Evolutionary conservation across 1,140 invertebrate genomes (phyloP).

Genomic region (Dreissena rostriformis): DNA sequence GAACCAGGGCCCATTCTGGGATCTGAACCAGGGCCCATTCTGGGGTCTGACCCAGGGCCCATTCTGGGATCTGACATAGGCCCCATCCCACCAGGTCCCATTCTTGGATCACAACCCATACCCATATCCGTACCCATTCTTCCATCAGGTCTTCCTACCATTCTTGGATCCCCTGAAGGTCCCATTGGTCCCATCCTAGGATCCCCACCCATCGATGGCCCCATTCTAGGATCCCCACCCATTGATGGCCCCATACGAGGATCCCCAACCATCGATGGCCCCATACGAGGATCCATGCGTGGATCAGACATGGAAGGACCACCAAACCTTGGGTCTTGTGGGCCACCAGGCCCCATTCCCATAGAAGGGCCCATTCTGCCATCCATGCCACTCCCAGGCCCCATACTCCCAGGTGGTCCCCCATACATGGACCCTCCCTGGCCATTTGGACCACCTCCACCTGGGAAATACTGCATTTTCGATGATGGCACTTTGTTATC

Average conservation of each 20-base stretch:
- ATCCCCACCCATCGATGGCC: constrained; percentile 51
- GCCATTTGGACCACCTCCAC: constrained; percentile 67
- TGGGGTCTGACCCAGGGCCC: constrained; percentile 61
- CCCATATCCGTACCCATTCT: constrained; percentile 36
- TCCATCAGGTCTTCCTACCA: constrained; percentile 5
- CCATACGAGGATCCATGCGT: constrained; percentile 58
- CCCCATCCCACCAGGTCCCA: constrained; percentile 40
- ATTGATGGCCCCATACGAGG: constrained; percentile 52
- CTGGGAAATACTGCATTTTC: constrained; percentile 84
- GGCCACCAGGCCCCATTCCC: constrained; percentile 73
- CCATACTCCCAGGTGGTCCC: constrained; percentile 69
- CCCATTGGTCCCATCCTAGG: constrained; percentile 21
- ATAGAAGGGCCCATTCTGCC: constrained; percentile 62
- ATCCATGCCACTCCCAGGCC: constrained; percentile 28
- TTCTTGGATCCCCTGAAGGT: constrained; percentile 6
- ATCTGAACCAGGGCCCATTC: constrained; percentile 23
- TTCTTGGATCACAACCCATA: constrained; percentile 25
- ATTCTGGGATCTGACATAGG: constrained; percentile 58
- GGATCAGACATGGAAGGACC: constrained; percentile 44
- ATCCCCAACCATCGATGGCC: constrained; percentile 55
- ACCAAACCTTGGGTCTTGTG: constrained; percentile 55
- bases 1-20: constrained; percentile 24
- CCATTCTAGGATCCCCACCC: constrained; percentile 49
- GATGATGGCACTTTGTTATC: constrained; percentile 88
- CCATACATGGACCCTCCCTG: constrained; percentile 58